Conservation (phyloP, 1,140 invertebrate genomes). For the Calosoma granatense region DNA sequence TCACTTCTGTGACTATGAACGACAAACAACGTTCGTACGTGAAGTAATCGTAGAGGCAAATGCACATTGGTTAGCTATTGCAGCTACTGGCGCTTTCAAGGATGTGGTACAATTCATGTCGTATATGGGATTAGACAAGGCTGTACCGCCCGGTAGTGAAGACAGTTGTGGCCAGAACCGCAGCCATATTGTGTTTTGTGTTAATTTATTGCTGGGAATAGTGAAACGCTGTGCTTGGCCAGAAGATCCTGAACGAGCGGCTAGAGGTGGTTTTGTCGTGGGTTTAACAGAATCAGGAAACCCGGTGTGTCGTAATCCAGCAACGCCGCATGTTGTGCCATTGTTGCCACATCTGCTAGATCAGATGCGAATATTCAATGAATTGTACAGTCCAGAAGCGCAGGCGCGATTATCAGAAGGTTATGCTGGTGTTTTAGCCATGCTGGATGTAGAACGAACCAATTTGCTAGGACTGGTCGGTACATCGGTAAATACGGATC, state of each 20-base stretch:
- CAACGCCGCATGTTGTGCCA: constrained; percentile 67
- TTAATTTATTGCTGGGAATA: constrained; percentile 68
- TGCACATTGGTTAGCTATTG: constrained; percentile 49
- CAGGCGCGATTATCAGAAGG: constrained; percentile 50
- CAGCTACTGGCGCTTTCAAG: constrained; percentile 41
- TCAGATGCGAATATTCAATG: constrained; percentile 66
- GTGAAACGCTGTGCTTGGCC: constrained; percentile 79
- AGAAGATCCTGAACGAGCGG: constrained; percentile 65
- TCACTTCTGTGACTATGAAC: constrained; percentile 79
- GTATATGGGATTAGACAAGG: constrained; percentile 64
- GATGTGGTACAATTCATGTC: constrained; percentile 58
- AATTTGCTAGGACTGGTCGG: constrained; percentile 50
- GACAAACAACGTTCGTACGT: constrained; percentile 71
- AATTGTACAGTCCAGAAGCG: constrained; percentile 61
- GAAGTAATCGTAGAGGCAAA: constrained; percentile 59
- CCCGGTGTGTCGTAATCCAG: constrained; percentile 74
- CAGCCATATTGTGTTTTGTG: constrained; percentile 52
- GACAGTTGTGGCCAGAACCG: constrained; percentile 49
- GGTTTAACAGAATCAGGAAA: constrained; percentile 63
- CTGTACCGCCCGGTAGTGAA: constrained; percentile 44
- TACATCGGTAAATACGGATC: constrained; percentile 32
- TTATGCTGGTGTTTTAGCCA: constrained; percentile 55
- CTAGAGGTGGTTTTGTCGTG: constrained; percentile 69
- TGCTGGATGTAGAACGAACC: constrained; percentile 59
- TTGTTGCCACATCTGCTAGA: constrained; percentile 66